Percentiles rank a stretch among this genome's conserved stretches.
phyloP scores from a whole-genome alignment of 1,140 invertebrate species.

The Aethina tumida region DNA sequence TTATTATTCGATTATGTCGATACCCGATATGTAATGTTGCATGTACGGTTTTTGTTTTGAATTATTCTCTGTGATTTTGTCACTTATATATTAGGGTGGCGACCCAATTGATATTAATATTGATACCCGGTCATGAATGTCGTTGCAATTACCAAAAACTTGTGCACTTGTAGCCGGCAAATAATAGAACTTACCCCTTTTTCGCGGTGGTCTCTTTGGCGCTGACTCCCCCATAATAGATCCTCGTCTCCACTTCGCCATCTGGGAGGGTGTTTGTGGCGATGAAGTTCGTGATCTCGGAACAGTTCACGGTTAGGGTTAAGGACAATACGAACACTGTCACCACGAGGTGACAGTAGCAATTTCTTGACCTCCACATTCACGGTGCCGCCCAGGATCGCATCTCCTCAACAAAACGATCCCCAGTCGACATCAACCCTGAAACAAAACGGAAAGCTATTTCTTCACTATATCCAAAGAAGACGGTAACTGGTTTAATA shows the following conservation, averaged over 20 bases:
- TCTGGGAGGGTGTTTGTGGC: conserved; percentile 47
- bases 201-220: conserved; percentile 53
- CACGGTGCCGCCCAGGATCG: too few relatives aligned
- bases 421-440: too few relatives aligned
- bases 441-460: too few relatives aligned
- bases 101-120: not conserved
- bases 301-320: conserved; percentile 9
- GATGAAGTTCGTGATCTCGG: conserved; percentile 44
- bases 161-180: not conserved
- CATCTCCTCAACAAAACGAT: too few relatives aligned
- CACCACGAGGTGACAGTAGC: too few relatives aligned
- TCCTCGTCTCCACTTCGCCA: conserved; percentile 50
- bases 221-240: conserved; percentile 48
- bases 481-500: too few relatives aligned
- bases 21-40: not conserved
- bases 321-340: too few relatives aligned
- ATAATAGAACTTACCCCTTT: conserved; percentile 36
- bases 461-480: too few relatives aligned
- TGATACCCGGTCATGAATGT: not conserved
- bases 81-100: too few relatives aligned
- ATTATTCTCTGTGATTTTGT: too few relatives aligned
- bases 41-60: too few relatives aligned
- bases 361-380: too few relatives aligned
- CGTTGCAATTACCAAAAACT: not conserved
- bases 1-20: conserved; percentile 7